Percentiles rank a stretch among this genome's conserved stretches.
phyloP scores from a whole-genome alignment of 1,140 invertebrate genomes.

The Halesus radiatus region DNA sequence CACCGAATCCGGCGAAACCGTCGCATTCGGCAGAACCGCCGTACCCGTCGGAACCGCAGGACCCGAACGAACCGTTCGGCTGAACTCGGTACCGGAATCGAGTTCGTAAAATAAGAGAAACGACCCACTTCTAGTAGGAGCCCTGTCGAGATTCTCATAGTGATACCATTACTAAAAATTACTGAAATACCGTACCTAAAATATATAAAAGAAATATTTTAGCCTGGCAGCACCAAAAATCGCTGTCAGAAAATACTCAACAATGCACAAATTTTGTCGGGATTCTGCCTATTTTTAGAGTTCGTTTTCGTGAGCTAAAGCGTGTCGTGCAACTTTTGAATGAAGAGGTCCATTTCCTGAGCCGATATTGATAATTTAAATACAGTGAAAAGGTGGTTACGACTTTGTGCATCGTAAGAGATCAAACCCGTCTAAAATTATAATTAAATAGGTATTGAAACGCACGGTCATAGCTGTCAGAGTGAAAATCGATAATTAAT shows the following conservation, averaged over 20 bases:
- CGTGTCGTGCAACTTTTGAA: not conserved
- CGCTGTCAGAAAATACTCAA: slow-evolving; percentile 1
- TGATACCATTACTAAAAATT: too few species aligned
- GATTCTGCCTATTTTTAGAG: not conserved
- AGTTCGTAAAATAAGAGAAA: too few species aligned
- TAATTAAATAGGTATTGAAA: not conserved
- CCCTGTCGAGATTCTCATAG: too few species aligned
- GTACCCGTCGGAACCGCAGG: too few species aligned
- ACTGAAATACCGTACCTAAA: too few species aligned
- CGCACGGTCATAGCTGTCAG: slow-evolving; percentile 16
- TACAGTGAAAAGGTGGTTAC: not conserved
- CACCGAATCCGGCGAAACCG: too few species aligned
- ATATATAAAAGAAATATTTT: too few species aligned
- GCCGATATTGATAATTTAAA: not conserved
- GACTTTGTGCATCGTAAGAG: not conserved
- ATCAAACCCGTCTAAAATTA: not conserved
- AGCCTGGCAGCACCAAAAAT: not conserved
- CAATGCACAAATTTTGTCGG: not conserved
- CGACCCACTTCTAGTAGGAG: too few species aligned
- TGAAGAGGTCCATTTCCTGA: slow-evolving; percentile 5
- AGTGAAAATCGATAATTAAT: slow-evolving; percentile 39
- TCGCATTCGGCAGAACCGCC: too few species aligned
- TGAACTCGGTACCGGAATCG: too few species aligned
- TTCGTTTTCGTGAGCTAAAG: not conserved
- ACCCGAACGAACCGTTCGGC: too few species aligned